Evolutionary conservation across 1,140 invertebrate species (phyloP).

Genomic region (Bombus consobrinus): DNA sequence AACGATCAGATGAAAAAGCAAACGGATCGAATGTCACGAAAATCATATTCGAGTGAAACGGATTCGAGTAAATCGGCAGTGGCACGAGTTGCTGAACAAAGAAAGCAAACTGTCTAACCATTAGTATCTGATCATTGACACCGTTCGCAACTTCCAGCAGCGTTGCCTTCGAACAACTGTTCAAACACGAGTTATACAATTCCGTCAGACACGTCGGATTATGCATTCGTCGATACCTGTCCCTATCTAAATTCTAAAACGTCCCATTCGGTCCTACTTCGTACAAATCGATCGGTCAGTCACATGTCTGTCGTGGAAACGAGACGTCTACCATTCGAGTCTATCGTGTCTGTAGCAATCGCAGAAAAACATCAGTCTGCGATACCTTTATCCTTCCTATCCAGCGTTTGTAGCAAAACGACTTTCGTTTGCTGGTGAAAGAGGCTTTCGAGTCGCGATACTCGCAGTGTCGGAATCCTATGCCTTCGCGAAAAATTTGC

Average conservation of each 20-base stretch:
- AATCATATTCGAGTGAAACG: neutral
- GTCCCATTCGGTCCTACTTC: neutral
- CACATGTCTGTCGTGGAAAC: neutral
- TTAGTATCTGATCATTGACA: constrained; percentile 4
- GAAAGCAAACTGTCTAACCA: constrained; percentile 1
- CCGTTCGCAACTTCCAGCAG: neutral
- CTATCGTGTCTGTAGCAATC: neutral
- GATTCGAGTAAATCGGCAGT: neutral
- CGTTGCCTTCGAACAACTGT: neutral
- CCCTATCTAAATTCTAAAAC: constrained; percentile 2
- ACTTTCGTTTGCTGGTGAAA: neutral
- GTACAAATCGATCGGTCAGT: constrained; percentile 2
- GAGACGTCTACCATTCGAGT: neutral
- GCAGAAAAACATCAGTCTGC: neutral
- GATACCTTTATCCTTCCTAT: neutral
- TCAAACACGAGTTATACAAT: constrained; percentile 22
- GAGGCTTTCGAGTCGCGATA: neutral
- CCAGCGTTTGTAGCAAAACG: neutral
- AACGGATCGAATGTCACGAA: neutral
- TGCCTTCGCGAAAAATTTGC: neutral
- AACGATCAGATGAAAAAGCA: neutral
- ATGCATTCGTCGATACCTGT: constrained; percentile 18
- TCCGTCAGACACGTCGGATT: constrained; percentile 2
- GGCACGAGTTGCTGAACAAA: neutral
- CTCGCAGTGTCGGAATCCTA: neutral